phyloP scores from a whole-genome alignment of 2,888 invertebrate genomes.

The Hemaris fuciformis region DNA sequence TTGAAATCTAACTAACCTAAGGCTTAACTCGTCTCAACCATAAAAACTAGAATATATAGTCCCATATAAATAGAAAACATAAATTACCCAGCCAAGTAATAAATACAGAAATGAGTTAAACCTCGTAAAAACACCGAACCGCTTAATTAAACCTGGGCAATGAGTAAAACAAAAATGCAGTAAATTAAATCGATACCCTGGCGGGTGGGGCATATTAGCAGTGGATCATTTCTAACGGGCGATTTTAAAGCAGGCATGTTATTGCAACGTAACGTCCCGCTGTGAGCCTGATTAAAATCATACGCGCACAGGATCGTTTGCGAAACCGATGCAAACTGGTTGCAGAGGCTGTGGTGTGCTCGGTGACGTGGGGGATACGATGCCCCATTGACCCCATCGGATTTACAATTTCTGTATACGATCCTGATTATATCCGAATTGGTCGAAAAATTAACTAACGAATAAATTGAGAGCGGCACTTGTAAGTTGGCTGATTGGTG shows the following conservation, averaged over 20 bases:
- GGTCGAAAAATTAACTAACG: too few relatives aligned
- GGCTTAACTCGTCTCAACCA: too few relatives aligned
- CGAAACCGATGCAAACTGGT: neutral
- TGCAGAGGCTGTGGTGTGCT: neutral
- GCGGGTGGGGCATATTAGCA: neutral
- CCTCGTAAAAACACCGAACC: neutral
- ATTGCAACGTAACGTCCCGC: conserved; percentile 16
- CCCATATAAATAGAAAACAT: too few relatives aligned
- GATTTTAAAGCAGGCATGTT: neutral
- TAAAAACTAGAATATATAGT: too few relatives aligned
- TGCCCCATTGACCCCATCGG: neutral
- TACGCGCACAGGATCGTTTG: conserved; percentile 10
- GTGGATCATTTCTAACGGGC: conserved; percentile 1
- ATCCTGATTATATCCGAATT: too few relatives aligned
- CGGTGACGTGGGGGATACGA: neutral
- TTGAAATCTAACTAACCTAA: too few relatives aligned
- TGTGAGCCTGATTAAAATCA: conserved; percentile 19
- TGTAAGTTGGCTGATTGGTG: too few relatives aligned
- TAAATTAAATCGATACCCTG: neutral
- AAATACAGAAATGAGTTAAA: neutral
- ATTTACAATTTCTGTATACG: neutral
- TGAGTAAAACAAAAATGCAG: neutral
- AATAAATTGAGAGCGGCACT: too few relatives aligned
- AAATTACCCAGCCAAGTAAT: too few relatives aligned
- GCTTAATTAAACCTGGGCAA: neutral